phyloP scores from a whole-genome alignment of 2,797 vertebrate species.

The Pygocentrus nattereri region DNA sequence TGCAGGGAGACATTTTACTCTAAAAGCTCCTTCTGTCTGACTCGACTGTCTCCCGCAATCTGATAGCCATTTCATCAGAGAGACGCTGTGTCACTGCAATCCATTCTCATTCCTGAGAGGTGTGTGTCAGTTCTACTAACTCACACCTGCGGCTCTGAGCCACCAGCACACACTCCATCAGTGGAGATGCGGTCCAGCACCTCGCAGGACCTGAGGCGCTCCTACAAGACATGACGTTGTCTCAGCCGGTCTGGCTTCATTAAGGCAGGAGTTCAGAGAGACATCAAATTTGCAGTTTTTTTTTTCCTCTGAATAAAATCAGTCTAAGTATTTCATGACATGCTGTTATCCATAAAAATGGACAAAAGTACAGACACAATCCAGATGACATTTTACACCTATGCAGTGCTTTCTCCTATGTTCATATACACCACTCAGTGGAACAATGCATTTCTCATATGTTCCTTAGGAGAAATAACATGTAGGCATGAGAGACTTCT shows the following conservation, averaged over 20 bases:
- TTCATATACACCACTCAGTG: too few species aligned
- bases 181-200: neutral
- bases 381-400: neutral
- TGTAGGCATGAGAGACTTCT: too few species aligned
- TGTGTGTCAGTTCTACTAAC: conserved; percentile 26
- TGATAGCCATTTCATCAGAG: conserved; percentile 49
- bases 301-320: neutral
- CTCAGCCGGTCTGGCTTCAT: neutral
- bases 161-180: conserved; percentile 9
- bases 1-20: conserved; percentile 3
- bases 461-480: too few species aligned
- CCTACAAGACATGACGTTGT: neutral
- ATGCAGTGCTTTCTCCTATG: neutral
- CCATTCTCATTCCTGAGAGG: conserved; percentile 46
- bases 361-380: neutral
- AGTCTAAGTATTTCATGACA: neutral
- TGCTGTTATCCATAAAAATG: neutral
- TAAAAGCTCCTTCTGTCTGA: conserved; percentile 43
- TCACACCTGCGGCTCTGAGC: conserved; percentile 50
- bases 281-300: neutral
- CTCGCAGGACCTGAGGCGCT: neutral
- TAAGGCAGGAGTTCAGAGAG: neutral
- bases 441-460: too few species aligned
- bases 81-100: conserved; percentile 29
- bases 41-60: conserved; percentile 60